Evolutionary conservation across 1,140 invertebrate genomes (phyloP).

Genomic region (Hylaeus anthracinus): DNA sequence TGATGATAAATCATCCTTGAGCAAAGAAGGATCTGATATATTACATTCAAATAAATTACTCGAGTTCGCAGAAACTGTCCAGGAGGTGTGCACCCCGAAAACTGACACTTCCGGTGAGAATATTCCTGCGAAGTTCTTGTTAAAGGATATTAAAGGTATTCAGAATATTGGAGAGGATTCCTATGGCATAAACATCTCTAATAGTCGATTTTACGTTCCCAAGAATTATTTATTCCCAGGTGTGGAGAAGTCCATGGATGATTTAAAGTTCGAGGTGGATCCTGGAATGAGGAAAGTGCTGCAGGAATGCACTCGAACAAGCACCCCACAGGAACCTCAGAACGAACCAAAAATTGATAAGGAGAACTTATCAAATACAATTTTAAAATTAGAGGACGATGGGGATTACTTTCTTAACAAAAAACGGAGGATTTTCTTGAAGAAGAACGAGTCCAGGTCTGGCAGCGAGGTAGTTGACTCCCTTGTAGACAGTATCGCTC

Average conservation of each 20-base stretch:
- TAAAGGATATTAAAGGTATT: slow-evolving; percentile 67
- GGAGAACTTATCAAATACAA: background rate
- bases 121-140: slow-evolving; percentile 36
- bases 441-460: slow-evolving; percentile 46
- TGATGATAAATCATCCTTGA: background rate
- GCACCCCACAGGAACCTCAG: background rate
- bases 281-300: slow-evolving; percentile 69
- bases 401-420: background rate
- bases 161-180: slow-evolving; percentile 55
- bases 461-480: slow-evolving; percentile 48
- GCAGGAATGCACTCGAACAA: slow-evolving; percentile 56
- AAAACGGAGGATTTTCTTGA: slow-evolving; percentile 47
- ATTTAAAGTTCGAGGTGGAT: slow-evolving; percentile 71
- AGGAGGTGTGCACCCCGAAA: slow-evolving; percentile 47
- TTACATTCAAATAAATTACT: background rate
- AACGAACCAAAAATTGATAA: background rate
- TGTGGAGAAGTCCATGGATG: slow-evolving; percentile 65
- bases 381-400: slow-evolving; percentile 22
- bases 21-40: background rate
- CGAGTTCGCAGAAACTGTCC: slow-evolving; percentile 31
- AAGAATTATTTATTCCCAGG: slow-evolving; percentile 68
- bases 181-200: slow-evolving; percentile 70
- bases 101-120: background rate
- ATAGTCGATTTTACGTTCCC: slow-evolving; percentile 72
- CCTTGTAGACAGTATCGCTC: slow-evolving; percentile 15